Conservation (phyloP, 2,888 invertebrate genomes). For the Sericinus montela region DNA sequence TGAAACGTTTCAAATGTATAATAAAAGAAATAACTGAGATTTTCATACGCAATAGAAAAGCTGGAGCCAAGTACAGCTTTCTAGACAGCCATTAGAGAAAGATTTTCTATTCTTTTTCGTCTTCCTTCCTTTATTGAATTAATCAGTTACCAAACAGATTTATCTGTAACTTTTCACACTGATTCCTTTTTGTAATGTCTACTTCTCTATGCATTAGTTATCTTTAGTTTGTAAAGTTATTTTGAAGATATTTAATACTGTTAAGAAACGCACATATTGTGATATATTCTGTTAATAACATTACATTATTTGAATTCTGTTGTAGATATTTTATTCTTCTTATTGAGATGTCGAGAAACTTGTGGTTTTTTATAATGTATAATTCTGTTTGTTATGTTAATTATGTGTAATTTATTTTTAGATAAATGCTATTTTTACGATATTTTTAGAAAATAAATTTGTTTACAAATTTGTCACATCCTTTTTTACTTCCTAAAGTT, state of each 20-base stretch:
- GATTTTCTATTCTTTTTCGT: too few species aligned
- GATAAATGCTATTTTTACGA: constrained; percentile 6
- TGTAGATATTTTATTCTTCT: constrained; percentile 12
- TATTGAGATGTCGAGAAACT: neutral
- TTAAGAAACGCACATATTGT: constrained; percentile 3
- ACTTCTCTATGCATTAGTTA: neutral
- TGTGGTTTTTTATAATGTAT: neutral
- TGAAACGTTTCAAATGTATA: too few species aligned
- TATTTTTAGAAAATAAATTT: constrained; percentile 34
- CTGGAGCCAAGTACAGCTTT: too few species aligned
- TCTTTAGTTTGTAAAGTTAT: neutral
- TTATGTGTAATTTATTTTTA: constrained; percentile 12
- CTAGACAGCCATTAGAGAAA: too few species aligned
- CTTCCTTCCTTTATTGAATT: neutral
- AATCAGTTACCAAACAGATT: constrained; percentile 12
- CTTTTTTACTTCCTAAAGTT: constrained; percentile 5
- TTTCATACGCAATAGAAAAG: too few species aligned
- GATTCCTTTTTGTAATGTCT: constrained; percentile 28
- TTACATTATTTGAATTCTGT: neutral
- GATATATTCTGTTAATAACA: constrained; percentile 11
- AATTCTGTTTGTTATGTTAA: constrained; percentile 1
- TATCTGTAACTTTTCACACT: neutral
- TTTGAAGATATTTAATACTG: neutral
- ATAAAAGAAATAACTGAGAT: too few species aligned
- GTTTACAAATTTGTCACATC: constrained; percentile 22